Base-by-base conservation (phyloP, 2,113 vertebrate genomes). In the Rhinolophus ferrumequinum region DNA sequence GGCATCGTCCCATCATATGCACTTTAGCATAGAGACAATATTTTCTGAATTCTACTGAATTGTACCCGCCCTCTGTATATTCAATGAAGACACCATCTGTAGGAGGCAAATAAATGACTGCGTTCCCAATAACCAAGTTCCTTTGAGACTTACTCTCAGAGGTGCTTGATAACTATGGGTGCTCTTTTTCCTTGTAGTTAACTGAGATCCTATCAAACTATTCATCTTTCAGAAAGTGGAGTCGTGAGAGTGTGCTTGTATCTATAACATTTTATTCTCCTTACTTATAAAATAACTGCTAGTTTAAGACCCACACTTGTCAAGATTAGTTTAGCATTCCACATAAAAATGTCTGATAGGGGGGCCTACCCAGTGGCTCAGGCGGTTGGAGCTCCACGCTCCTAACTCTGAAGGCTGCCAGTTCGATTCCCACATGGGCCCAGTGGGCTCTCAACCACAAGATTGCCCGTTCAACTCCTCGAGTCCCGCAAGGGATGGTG, bases 201-300 rank as follows among this genome's bases (percentile, higher is more conserved):
- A 72, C 58, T 64, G 50, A 86, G 24, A 76, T n/a, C 7, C n/a
- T 77, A 54, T 64, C 26, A 81, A 82, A 90, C 66, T 81, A 30
- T 67, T 76, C 77, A n/a, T 67, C 72, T 24, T 95, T 93, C 69
- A 82, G 52, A 85, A 89, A 96, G 30, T 22, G 66, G 6, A 93
- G 54, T 69, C 73, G n/a, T 70, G 10, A 73, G 21, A 47, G 6
- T 87, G 7, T 33, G 64, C 76, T 41, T 72, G 3, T 35, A 80
- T n/a, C 79, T 56, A 50, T 30, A 90, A 85, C 80, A 64, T 93
- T 60, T 66, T 56, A 64, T 60, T 9, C 35, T 88, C 2, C 26
- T 85, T 88, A 87, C 18, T 52, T 91, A 72, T 15, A 72, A 86
- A 93, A 93, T 92, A 95, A 82, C 54, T 88, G 24, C 11, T 52